Base-by-base conservation (phyloP, 1,140 invertebrate species). In the Drosophila leontia region DNA sequence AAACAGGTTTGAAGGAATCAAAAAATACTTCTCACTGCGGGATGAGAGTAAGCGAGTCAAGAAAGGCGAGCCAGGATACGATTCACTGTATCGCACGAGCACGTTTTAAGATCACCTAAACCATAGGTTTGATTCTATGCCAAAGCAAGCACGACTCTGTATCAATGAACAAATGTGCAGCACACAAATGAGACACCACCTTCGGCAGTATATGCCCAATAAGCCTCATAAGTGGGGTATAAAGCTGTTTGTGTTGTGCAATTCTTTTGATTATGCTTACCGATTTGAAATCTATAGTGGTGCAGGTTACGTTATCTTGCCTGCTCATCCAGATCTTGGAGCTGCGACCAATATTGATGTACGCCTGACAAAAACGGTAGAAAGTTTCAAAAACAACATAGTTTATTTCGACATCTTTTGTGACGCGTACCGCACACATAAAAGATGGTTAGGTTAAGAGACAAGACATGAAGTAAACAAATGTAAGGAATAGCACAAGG, bases 181-280 rank as follows among this genome's bases (percentile, higher is more conserved):
- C 42, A 44, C n/a, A 44, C 17, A 44, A 44, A 44, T 44, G 47
- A 74, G 56, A 12, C 75, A 74, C n/a, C 62, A 67, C 50, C 35
- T 68, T 26, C 42, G 44, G 0, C 67, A 70, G n/a, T 71, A 65
- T 35, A 70, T 79, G 56, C 61, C 65, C 11, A 44, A 44, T 17
- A 44, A 17, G 42, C n/a, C n/a, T 1, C n/a, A 19, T n/a, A 11
- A 42, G 42, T 44, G 42, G 42, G 41, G n/a, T 4, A 42, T 42
- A 1, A 42, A 41, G 17, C 41, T 42, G 26, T 69, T 74, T 58
- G 75, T 45, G 7, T 51, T 68, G 61, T 67, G 45, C 26, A 37
- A 29, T 26, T 51, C 48, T 8, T 47, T 57, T 62, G 47, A 65
- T 4, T 56, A 42, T 39, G 57, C 58, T 29, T 67, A 59, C 55